Percentiles rank a stretch among this genome's conserved stretches.
Evolutionary conservation across 2,797 vertebrate genomes (phyloP).

Genomic region (Sitta carolinensis): DNA sequence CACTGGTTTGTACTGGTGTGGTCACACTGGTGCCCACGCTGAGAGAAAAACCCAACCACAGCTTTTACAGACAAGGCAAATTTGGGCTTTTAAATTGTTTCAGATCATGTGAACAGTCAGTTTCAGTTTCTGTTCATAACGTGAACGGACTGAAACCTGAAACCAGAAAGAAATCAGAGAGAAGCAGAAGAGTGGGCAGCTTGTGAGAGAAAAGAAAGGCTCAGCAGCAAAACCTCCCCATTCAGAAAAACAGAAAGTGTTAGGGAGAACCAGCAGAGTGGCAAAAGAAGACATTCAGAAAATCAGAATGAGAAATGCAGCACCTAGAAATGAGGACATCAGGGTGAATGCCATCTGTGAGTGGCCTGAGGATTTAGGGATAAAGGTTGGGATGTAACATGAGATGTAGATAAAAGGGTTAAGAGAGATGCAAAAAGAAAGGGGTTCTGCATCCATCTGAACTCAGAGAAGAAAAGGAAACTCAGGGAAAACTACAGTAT

Average conservation of each 20-base stretch:
- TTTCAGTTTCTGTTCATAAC: neutral
- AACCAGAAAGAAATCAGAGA: neutral
- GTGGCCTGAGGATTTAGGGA: neutral
- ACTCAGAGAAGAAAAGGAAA: neutral
- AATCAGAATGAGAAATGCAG: neutral
- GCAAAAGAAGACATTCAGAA: neutral
- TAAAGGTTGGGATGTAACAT: neutral
- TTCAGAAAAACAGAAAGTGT: neutral
- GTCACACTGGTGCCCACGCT: fast-evolving
- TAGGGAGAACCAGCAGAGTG: neutral
- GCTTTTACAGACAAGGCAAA: neutral
- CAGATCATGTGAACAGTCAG: neutral
- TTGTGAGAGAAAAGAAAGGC: neutral
- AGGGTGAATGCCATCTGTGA: neutral
- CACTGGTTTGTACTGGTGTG: neutral
- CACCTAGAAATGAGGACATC: neutral
- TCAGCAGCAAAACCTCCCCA: neutral
- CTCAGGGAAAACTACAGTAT: fast-evolving
- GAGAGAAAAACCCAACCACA: neutral
- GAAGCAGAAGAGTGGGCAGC: neutral
- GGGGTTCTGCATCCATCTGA: neutral
- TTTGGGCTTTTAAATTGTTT: neutral
- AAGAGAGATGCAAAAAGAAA: neutral
- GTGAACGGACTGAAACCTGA: neutral
- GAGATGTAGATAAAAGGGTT: neutral